phyloP scores from a whole-genome alignment of 2,113 vertebrate genomes.

The Ciconia boyciana region DNA sequence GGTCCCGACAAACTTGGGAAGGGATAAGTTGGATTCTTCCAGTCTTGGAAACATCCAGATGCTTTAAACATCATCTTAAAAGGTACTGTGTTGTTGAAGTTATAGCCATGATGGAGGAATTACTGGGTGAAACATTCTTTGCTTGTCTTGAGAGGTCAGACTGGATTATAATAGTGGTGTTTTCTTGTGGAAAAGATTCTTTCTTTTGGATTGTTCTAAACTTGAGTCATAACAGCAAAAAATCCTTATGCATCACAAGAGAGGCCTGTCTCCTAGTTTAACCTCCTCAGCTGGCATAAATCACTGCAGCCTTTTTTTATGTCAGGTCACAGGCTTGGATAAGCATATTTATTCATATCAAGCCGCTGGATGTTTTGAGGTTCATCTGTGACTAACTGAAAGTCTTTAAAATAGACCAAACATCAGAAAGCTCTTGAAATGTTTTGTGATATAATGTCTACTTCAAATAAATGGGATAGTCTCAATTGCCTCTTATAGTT shows the following conservation, averaged over 20 bases:
- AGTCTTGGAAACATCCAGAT: neutral
- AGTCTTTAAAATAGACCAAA: conserved; percentile 46
- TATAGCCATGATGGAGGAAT: neutral
- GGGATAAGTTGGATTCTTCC: neutral
- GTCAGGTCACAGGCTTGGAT: conserved; percentile 35
- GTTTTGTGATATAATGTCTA: neutral
- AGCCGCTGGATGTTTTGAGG: conserved; percentile 19
- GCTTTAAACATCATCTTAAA: neutral
- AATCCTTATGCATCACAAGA: neutral
- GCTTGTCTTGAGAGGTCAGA: neutral
- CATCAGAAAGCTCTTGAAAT: conserved; percentile 21
- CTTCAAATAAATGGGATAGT: conserved; percentile 17
- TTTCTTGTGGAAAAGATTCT: neutral
- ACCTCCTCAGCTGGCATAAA: conserved; percentile 15
- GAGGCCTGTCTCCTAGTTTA: neutral
- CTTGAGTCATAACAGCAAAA: neutral
- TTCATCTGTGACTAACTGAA: conserved; percentile 41
- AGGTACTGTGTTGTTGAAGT: neutral
- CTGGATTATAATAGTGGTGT: neutral
- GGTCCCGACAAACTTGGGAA: neutral
- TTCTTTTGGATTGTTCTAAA: neutral
- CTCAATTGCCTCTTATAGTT: neutral
- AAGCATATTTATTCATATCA: conserved; percentile 36
- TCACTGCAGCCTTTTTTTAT: neutral
- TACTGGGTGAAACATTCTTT: neutral